These are phyloP conservation scores for Diabrotica virgifera DNA, from an alignment of 1,140 invertebrate species.

Conservation along the genomic window DNA sequence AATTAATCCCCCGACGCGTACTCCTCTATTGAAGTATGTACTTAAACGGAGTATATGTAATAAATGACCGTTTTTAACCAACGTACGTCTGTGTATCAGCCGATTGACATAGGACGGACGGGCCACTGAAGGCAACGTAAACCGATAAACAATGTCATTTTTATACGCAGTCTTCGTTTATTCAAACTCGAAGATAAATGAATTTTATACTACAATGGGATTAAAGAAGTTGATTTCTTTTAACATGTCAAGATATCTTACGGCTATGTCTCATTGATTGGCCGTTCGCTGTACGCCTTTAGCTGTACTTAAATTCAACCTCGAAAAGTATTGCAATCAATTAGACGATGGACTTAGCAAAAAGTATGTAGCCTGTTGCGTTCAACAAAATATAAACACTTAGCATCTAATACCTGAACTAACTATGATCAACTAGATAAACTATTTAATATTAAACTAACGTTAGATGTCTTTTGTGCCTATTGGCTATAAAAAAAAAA, in stretches of 20 bases:
- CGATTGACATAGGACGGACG: background rate
- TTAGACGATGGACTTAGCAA: background rate
- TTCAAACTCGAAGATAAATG: constrained; percentile 21
- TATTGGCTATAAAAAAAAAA: no score
- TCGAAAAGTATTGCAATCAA: constrained; percentile 2
- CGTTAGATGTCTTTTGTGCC: no score
- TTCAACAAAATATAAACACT: no score
- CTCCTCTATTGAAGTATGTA: no score
- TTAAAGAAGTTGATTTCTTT: constrained; percentile 21
- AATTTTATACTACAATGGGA: constrained; percentile 21
- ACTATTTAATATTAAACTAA: no score
- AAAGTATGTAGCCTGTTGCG: no score
- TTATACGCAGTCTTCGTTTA: constrained; percentile 21
- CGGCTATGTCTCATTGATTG: constrained; percentile 10
- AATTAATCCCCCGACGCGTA: no score
- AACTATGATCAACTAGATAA: no score
- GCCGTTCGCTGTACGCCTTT: background rate
- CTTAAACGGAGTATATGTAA: no score
- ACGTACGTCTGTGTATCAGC: background rate
- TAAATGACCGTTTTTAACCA: background rate
- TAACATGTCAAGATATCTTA: constrained; percentile 19
- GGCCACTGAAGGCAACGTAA: constrained; percentile 5
- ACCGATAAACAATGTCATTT: constrained; percentile 19
- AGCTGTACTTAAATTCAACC: background rate
- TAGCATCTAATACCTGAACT: no score